These are phyloP conservation scores for Charaxes varanes DNA, from an alignment of 1,140 invertebrate genomes.

Conservation along the genomic window DNA sequence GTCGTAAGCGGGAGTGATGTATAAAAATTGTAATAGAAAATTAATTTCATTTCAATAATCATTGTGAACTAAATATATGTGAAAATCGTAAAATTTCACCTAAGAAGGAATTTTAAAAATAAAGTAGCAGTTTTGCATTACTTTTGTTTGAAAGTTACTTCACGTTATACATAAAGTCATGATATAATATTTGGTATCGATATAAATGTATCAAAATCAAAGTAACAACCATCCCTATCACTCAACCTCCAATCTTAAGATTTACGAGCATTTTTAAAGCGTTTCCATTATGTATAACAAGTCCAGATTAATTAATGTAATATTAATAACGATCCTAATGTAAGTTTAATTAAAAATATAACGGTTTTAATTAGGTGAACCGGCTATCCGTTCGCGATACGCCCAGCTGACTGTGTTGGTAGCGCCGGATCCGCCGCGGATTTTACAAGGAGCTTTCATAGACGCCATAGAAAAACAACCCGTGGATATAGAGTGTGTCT, in stretches of 20 bases:
- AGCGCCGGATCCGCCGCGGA: conserved; percentile 90
- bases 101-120: too few species aligned
- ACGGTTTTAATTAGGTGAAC: conserved; percentile 69
- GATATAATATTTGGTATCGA: too few species aligned
- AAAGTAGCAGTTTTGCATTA: too few species aligned
- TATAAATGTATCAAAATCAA: background rate
- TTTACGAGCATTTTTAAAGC: too few species aligned
- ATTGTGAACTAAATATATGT: too few species aligned
- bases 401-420: conserved; percentile 89
- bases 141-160: too few species aligned
- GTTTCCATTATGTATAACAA: background rate
- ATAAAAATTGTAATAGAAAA: too few species aligned
- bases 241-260: background rate
- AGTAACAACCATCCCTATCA: background rate
- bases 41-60: too few species aligned
- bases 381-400: conserved; percentile 86
- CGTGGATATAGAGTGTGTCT: conserved; percentile 92
- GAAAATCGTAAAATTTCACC: too few species aligned
- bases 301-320: background rate
- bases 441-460: conserved; percentile 85
- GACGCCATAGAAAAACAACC: conserved; percentile 91
- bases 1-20: too few species aligned
- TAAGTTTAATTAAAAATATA: background rate
- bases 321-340: background rate
- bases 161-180: too few species aligned